Evolutionary conservation across 2,797 vertebrate species (phyloP).

Genomic region (Hozukius guyotensis): DNA sequence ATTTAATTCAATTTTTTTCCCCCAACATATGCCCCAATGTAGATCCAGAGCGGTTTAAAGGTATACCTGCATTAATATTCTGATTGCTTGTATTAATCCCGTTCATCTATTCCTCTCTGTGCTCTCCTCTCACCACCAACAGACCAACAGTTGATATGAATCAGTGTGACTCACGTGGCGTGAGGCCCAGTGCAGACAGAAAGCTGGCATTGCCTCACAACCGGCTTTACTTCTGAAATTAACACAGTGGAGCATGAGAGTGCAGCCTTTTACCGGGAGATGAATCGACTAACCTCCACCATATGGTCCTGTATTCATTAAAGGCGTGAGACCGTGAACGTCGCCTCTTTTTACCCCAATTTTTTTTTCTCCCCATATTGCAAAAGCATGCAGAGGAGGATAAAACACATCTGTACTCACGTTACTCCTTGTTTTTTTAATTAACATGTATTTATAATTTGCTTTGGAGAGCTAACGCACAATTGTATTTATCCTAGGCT

Average conservation of each 20-base stretch:
- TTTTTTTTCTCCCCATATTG: background rate
- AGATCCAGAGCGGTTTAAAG: conserved; percentile 1
- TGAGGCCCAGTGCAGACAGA: conserved; percentile 70
- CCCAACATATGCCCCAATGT: background rate
- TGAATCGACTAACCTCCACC: conserved; percentile 62
- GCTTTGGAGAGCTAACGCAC: accelerated
- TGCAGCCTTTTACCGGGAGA: conserved; percentile 66
- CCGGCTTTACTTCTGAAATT: conserved; percentile 66
- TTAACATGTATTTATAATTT: background rate
- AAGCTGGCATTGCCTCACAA: conserved; percentile 63
- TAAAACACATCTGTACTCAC: background rate
- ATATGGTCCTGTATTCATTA: conserved; percentile 66
- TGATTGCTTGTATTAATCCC: conserved; percentile 14
- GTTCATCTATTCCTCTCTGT: conserved; percentile 35
- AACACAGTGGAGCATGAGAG: conserved; percentile 64
- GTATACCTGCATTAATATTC: background rate
- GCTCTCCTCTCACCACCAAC: conserved; percentile 26
- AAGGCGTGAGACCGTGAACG: conserved; percentile 60
- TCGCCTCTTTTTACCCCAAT: background rate
- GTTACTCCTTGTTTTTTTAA: background rate
- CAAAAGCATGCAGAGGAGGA: background rate
- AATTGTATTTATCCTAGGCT: accelerated
- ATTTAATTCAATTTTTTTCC: background rate
- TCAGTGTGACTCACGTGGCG: conserved; percentile 64
- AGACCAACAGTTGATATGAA: conserved; percentile 41